Evolutionary conservation across 2,797 vertebrate genomes (phyloP), one percentile per base, ranked within the genome.

Genomic region (Iguana delicatissima): DNA sequence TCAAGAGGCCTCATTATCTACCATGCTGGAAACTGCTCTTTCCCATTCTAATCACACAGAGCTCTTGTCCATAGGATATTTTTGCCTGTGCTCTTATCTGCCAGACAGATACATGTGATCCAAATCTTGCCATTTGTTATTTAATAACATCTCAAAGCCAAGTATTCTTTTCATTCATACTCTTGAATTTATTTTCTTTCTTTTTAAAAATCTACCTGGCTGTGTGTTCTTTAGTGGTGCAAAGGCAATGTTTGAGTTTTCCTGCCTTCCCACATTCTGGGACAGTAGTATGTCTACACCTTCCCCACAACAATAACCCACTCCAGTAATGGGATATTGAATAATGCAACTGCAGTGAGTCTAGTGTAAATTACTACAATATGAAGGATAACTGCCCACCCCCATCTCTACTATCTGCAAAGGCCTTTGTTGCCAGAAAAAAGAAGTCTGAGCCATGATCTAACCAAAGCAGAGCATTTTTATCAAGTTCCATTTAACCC

Each of bases 101-200:
- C 52, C 3, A 87, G 46, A 88, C 32, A 79, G 83, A 2, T 5
- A 87, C 6, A 42, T 29, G 93, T 77, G 20, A 88, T 55, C n/a
- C 55, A 74, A 93, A 14, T 80, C 50, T 72, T 90, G 24, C 69
- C 29, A 74, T 57, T 1, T 67, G 26, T 84, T 84, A 64, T 79
- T n/a, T 81, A 69, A 52, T 12, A 90, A n/a, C 29, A 77, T 5
- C 79, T 87, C 87, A 84, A 52, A 62, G 50, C 62, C 50, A 84
- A 52, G n/a, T 14, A 52, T 67, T 46, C 55, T 32, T 46, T 69
- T 57, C 20, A 88, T 81, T 38, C 10, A 88, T 24, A 73, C 52
- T 35, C n/a, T 72, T 42, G 38, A 42, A 46, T 24, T 77, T 22
- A 10, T 22, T 46, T 76, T 26, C 12, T 13, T 85, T 85, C 16